Evolutionary conservation across 2,888 invertebrate genomes (phyloP).

Genomic region (Drosophila pseudotalamancana): DNA sequence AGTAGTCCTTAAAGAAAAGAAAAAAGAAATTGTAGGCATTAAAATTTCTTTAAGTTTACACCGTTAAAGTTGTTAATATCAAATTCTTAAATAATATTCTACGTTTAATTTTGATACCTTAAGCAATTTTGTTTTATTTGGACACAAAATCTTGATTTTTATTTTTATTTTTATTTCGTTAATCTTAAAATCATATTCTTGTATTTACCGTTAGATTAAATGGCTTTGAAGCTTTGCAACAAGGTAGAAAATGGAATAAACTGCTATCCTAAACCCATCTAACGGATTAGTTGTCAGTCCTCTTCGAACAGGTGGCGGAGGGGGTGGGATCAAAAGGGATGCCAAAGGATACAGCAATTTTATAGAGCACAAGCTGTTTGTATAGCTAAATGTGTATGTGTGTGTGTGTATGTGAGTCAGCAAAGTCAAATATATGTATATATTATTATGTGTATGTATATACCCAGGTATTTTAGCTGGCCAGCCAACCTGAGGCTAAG

Average conservation of each 20-base stretch:
- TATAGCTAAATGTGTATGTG: constrained; percentile 17
- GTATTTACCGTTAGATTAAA: constrained; percentile 19
- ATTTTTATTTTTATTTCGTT: not conserved
- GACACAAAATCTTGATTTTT: not conserved
- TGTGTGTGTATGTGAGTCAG: constrained; percentile 15
- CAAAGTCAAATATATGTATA: constrained; percentile 9
- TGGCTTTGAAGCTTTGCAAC: constrained; percentile 38
- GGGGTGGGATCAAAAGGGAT: constrained; percentile 63
- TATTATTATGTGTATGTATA: constrained; percentile 9
- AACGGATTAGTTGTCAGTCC: constrained; percentile 46
- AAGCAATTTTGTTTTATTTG: not conserved
- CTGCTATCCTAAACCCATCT: constrained; percentile 31
- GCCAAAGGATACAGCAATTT: constrained; percentile 48
- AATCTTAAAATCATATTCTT: constrained; percentile 9
- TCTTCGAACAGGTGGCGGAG: constrained; percentile 32
- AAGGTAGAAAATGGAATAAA: constrained; percentile 21
- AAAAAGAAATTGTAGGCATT: no score
- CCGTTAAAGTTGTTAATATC: no score
- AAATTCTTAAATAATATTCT: no score
- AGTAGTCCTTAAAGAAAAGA: no score
- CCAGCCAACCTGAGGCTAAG: constrained; percentile 15
- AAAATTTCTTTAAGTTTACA: no score
- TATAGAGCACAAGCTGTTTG: constrained; percentile 50
- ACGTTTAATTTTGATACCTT: no score
- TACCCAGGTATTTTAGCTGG: constrained; percentile 28